These are phyloP conservation scores for Cerastis rubricosa DNA, from an alignment of 2,888 invertebrate species.

Conservation along the genomic window DNA sequence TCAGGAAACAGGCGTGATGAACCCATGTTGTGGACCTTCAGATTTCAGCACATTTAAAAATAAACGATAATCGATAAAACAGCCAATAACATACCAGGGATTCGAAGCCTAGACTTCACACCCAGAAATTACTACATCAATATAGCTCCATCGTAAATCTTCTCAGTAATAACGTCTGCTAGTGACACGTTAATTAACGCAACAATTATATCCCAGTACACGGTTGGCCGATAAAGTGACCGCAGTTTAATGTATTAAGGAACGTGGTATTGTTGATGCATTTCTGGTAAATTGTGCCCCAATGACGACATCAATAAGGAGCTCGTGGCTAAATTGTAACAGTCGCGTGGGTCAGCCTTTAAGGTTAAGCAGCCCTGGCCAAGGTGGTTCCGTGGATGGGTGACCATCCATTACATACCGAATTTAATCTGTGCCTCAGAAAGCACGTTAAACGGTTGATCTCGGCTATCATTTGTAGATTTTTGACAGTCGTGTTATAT, in stretches of 20 bases:
- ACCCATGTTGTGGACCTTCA: neutral
- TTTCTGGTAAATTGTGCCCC: neutral
- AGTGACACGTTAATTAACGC: slow-evolving; percentile 29
- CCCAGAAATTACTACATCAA: neutral
- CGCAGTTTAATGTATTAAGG: neutral
- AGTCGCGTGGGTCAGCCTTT: neutral
- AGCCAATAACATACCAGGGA: neutral
- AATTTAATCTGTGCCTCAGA: neutral
- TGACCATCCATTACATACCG: neutral
- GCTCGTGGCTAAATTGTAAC: neutral
- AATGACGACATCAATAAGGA: neutral
- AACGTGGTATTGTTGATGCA: neutral
- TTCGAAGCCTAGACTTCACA: neutral
- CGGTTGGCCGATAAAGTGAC: neutral
- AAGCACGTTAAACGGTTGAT: neutral
- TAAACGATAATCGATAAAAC: neutral
- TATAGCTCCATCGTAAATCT: slow-evolving; percentile 21
- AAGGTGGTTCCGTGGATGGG: neutral
- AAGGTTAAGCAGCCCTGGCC: neutral
- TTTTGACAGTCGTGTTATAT: neutral
- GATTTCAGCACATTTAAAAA: neutral
- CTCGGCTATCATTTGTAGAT: neutral
- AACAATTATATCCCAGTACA: slow-evolving; percentile 13
- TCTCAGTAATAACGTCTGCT: slow-evolving; percentile 9
- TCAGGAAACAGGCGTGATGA: neutral